Conservation (phyloP, 92 coral and sea anemone genomes). For the Phenganax subtilis region DNA sequence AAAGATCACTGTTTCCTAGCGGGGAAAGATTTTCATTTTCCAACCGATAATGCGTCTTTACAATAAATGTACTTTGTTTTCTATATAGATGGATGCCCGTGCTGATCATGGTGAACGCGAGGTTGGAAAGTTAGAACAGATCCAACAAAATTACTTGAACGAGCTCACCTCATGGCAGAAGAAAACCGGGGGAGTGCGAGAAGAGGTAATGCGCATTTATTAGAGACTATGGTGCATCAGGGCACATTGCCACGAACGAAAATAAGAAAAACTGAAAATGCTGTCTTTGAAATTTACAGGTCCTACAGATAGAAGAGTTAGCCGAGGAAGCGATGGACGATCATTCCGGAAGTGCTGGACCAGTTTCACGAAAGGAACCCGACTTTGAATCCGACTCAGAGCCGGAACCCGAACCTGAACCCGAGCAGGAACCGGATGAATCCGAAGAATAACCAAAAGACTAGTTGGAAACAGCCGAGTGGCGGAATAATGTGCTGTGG, state of each 20-base stretch:
- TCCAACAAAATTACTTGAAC: neutral
- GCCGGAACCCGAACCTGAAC: constrained; percentile 33
- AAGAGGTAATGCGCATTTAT: neutral
- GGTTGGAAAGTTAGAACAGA: constrained; percentile 9
- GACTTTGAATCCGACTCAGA: constrained; percentile 24
- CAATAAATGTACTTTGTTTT: too few species aligned
- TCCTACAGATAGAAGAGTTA: constrained; percentile 1
- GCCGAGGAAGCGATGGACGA: constrained; percentile 33
- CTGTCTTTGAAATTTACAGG: neutral
- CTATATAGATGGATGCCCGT: neutral
- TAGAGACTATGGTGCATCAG: too few species aligned
- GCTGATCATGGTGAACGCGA: constrained; percentile 23
- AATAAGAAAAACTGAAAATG: too few species aligned
- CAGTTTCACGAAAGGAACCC: constrained; percentile 4
- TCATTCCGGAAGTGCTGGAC: neutral
- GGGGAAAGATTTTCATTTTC: too few species aligned
- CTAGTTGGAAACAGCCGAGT: neutral
- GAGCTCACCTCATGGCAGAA: constrained; percentile 12
- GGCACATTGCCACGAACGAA: too few species aligned
- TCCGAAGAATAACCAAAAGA: constrained; percentile 1
- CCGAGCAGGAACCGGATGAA: constrained; percentile 21
- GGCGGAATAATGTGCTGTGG: neutral
- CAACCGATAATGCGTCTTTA: too few species aligned
- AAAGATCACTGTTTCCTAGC: too few species aligned
- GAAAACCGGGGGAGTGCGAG: constrained; percentile 9